A percentile compares a stretch with the other conserved stretches of the same genome.
phyloP scores from a whole-genome alignment of 2,888 invertebrate species.

The Aspidapion aeneum region DNA sequence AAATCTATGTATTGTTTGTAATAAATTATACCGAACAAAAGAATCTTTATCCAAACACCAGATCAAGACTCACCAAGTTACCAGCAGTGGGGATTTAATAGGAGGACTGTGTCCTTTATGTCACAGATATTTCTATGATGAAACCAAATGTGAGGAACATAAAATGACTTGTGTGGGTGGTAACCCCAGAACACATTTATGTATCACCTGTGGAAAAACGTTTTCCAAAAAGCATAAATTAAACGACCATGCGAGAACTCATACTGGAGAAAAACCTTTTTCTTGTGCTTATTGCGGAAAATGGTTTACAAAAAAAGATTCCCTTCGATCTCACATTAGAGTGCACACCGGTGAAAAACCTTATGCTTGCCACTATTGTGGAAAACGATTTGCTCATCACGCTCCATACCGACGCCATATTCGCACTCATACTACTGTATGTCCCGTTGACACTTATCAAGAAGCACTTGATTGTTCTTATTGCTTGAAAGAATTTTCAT shows the following conservation, averaged over 20 bases:
- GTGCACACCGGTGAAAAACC: slow-evolving; percentile 47
- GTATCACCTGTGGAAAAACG: slow-evolving; percentile 41
- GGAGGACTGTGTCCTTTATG: slow-evolving; percentile 43
- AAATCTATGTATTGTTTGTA: slow-evolving; percentile 52
- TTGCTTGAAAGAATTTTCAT: too few relatives aligned
- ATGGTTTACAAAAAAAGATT: slow-evolving; percentile 46
- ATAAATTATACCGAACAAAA: slow-evolving; percentile 50
- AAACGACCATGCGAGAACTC: slow-evolving; percentile 43
- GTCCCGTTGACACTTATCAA: too few relatives aligned
- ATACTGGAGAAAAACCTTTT: slow-evolving; percentile 52
- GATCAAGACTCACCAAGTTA: slow-evolving; percentile 40
- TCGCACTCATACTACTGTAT: slow-evolving; percentile 39
- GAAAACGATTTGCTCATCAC: slow-evolving; percentile 33
- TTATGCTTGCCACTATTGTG: slow-evolving; percentile 40
- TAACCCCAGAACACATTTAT: slow-evolving; percentile 26
- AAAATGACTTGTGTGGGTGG: slow-evolving; percentile 33
- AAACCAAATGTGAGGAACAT: slow-evolving; percentile 48
- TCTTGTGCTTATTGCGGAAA: slow-evolving; percentile 52
- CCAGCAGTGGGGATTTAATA: slow-evolving; percentile 47
- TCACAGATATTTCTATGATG: slow-evolving; percentile 38
- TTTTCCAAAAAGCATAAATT: slow-evolving; percentile 38
- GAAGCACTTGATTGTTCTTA: too few relatives aligned
- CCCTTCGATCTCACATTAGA: slow-evolving; percentile 30
- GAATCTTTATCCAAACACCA: slow-evolving; percentile 44
- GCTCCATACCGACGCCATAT: slow-evolving; percentile 37